phyloP scores from a whole-genome alignment of 2,113 vertebrate species.

The Ondatra zibethicus region DNA sequence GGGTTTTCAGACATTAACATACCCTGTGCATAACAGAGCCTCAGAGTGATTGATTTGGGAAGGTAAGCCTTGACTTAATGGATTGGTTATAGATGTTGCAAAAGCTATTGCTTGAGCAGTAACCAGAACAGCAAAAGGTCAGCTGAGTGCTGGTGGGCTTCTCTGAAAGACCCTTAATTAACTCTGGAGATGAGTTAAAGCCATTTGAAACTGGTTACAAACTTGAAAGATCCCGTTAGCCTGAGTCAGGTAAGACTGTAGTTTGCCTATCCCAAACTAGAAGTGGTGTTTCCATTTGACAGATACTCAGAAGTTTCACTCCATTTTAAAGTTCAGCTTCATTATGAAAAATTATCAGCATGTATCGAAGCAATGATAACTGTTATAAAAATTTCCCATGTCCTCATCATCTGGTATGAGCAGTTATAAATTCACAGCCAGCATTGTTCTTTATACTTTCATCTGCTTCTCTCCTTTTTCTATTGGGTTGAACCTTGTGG shows the following conservation, averaged over 20 bases:
- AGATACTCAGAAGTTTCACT: background rate
- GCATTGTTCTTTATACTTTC: background rate
- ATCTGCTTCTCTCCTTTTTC: background rate
- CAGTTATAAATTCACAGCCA: background rate
- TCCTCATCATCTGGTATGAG: background rate
- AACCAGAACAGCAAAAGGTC: background rate
- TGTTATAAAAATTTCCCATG: background rate
- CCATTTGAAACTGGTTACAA: background rate
- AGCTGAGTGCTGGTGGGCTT: background rate
- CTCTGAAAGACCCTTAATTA: constrained; percentile 25
- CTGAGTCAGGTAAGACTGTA: background rate
- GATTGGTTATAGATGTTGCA: background rate
- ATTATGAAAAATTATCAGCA: constrained; percentile 15
- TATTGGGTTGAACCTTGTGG: background rate
- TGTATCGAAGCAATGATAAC: background rate
- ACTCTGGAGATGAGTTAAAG: background rate
- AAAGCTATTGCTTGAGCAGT: background rate
- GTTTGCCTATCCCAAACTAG: background rate
- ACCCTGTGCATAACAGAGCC: background rate
- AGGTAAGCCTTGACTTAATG: background rate
- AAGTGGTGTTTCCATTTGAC: background rate
- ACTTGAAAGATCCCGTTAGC: background rate
- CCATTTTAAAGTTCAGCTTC: constrained; percentile 32
- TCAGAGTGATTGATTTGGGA: background rate
- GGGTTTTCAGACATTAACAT: background rate